A percentile compares a stretch with the other conserved stretches of the same genome.
These are phyloP conservation scores for Nesoenas mayeri DNA, from an alignment of 2,113 vertebrate species.

Conservation along the genomic window DNA sequence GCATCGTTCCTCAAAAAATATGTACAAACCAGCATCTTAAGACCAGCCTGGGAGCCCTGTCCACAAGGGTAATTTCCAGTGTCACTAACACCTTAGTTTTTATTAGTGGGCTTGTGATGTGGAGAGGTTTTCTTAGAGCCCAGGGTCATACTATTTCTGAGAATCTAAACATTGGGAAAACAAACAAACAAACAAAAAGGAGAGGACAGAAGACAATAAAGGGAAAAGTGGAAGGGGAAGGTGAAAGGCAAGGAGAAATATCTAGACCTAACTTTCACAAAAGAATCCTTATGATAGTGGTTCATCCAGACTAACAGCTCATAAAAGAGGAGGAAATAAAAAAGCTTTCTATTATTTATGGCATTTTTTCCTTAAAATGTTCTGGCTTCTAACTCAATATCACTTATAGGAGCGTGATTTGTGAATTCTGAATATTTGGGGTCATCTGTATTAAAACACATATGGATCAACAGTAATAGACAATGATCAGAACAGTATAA, in stretches of 20 bases:
- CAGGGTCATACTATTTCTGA: not conserved
- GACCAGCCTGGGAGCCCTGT: not conserved
- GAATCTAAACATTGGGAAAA: not conserved
- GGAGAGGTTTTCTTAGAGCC: not conserved
- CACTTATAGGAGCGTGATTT: not conserved
- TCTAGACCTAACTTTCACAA: not conserved
- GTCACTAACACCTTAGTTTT: not conserved
- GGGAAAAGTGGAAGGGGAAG: not conserved
- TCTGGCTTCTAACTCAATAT: not conserved
- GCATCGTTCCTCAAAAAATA: not conserved
- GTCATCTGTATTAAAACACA: not conserved
- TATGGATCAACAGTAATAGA: not conserved
- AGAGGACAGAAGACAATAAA: not conserved
- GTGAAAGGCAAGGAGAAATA: not conserved
- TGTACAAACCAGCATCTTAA: not conserved
- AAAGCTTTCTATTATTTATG: not conserved
- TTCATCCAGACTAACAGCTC: not conserved
- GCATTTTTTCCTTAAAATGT: not conserved
- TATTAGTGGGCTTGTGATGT: not conserved
- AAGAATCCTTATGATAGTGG: not conserved
- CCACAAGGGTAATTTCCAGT: not conserved
- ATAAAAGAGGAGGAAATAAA: not conserved
- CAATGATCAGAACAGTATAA: not conserved
- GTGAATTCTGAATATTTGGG: not conserved
- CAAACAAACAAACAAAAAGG: not conserved